phyloP scores from a whole-genome alignment of 2,888 invertebrate genomes.

The Brachylomia viminalis region DNA sequence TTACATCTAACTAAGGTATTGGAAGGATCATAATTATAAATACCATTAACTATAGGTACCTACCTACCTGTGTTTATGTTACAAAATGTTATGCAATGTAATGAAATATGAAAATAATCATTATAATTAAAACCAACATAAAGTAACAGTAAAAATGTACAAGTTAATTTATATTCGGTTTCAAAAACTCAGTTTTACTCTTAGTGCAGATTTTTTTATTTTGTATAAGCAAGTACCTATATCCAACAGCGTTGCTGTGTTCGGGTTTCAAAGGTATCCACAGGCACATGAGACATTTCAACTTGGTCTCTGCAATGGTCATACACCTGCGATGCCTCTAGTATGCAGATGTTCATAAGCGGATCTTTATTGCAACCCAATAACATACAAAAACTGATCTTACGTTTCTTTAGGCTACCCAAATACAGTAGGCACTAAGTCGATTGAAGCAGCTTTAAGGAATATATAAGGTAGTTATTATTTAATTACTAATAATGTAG shows the following conservation, averaged over 20 bases:
- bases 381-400: neutral
- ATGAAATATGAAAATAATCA: neutral
- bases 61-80: too few relatives aligned
- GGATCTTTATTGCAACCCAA: neutral
- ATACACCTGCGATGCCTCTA: neutral
- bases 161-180: neutral
- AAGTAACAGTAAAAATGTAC: neutral
- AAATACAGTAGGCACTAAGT: neutral
- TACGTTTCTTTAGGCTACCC: neutral
- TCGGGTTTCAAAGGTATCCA: neutral
- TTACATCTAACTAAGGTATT: neutral
- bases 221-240: neutral
- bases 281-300: neutral
- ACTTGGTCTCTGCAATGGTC: too few relatives aligned
- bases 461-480: slow-evolving; percentile 1
- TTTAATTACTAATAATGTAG: slow-evolving; percentile 14
- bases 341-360: neutral
- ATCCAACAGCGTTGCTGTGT: neutral
- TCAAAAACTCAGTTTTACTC: neutral
- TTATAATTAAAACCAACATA: neutral
- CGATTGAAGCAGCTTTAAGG: slow-evolving; percentile 1
- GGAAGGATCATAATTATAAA: neutral
- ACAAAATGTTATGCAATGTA: neutral
- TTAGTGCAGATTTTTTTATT: neutral
- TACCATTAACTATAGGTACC: too few relatives aligned